Conservation (phyloP, 2,113 vertebrate genomes). For the Macquaria ambigua region DNA sequence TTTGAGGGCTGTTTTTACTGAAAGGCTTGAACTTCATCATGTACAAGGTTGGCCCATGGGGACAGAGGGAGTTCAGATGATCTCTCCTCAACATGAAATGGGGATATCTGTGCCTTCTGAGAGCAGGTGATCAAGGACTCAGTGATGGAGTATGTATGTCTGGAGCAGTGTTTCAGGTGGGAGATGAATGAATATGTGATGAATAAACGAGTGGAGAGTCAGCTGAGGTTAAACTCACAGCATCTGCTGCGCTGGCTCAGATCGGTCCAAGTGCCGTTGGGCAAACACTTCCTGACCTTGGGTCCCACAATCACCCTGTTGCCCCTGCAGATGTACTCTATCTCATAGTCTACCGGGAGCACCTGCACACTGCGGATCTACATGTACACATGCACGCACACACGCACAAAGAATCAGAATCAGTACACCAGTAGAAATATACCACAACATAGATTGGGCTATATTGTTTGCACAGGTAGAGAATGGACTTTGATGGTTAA, state of each 20-base stretch:
- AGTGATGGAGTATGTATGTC: background rate
- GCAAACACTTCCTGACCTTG: slow-evolving; percentile 92
- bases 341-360: slow-evolving; percentile 93
- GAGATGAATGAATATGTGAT: background rate
- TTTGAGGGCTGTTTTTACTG: too few relatives aligned
- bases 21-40: background rate
- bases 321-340: slow-evolving; percentile 92
- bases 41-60: too few relatives aligned
- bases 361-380: slow-evolving; percentile 86
- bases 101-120: background rate
- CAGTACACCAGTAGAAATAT: background rate
- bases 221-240: slow-evolving; percentile 81
- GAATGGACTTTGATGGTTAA: background rate
- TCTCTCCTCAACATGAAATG: background rate
- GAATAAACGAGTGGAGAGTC: background rate
- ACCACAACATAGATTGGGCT: background rate
- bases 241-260: slow-evolving; percentile 88
- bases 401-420: background rate
- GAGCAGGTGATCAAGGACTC: background rate
- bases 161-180: background rate
- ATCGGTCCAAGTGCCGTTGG: slow-evolving; percentile 90
- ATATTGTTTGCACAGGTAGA: background rate
- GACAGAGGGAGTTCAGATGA: background rate
- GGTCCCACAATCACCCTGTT: slow-evolving; percentile 90
- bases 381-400: slow-evolving; percentile 22